A percentile compares a stretch with the other conserved stretches of the same genome.
phyloP scores from a whole-genome alignment of 2,113 vertebrate genomes.

The Callipepla squamata region DNA sequence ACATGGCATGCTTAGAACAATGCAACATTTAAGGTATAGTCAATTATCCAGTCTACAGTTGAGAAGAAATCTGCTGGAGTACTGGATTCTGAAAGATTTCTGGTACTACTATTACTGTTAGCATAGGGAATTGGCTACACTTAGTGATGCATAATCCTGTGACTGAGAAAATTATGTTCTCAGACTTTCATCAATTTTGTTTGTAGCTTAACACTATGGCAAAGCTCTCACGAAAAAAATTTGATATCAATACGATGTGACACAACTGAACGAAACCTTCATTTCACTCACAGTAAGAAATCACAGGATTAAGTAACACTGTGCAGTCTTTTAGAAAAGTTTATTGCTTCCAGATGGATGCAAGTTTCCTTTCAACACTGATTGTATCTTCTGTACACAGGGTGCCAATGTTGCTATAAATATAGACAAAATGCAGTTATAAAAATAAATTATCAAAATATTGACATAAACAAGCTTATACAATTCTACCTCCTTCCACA shows the following conservation, averaged over 20 bases:
- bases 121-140: neutral
- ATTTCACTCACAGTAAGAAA: conserved; percentile 90
- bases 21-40: neutral
- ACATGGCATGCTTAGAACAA: neutral
- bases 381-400: conserved; percentile 80
- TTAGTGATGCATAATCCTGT: neutral
- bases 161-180: conserved; percentile 52
- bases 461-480: conserved; percentile 31
- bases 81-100: neutral
- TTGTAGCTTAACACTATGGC: conserved; percentile 31
- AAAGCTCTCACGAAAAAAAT: conserved; percentile 76
- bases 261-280: conserved; percentile 86
- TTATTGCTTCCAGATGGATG: conserved; percentile 92
- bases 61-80: neutral
- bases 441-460: conserved; percentile 58
- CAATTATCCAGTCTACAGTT: neutral
- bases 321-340: conserved; percentile 91
- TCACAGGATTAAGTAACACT: conserved; percentile 89
- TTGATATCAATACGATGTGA: conserved; percentile 87
- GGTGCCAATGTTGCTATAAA: conserved; percentile 81
- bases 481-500: neutral
- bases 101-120: neutral
- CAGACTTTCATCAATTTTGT: conserved; percentile 26
- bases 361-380: conserved; percentile 85
- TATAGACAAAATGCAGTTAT: conserved; percentile 73